Conservation (phyloP, 2,888 invertebrate genomes). For the Marasmarcha lunaedactyla region DNA sequence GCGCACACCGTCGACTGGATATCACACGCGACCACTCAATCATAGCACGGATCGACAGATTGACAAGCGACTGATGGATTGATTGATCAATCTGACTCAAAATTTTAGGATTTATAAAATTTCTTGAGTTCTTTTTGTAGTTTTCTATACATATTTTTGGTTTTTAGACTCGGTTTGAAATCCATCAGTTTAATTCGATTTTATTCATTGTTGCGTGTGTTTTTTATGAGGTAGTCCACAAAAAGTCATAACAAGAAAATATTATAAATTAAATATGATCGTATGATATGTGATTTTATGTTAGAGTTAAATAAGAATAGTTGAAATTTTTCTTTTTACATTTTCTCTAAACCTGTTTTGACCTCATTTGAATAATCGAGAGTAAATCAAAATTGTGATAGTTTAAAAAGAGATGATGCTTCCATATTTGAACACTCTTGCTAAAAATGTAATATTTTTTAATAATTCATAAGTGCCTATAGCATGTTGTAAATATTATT, state of each 20-base stretch:
- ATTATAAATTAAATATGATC: not conserved
- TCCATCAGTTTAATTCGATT: not conserved
- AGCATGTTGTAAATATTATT: constrained; percentile 14
- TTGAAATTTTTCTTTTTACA: not conserved
- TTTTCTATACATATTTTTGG: no score
- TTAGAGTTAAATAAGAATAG: not conserved
- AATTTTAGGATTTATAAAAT: no score
- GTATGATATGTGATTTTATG: not conserved
- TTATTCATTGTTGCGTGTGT: not conserved
- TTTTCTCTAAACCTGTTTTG: constrained; percentile 5
- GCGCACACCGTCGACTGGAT: constrained; percentile 96
- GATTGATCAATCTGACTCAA: not conserved
- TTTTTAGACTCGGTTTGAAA: no score
- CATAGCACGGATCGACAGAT: constrained; percentile 28
- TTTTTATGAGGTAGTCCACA: not conserved
- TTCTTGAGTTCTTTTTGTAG: no score
- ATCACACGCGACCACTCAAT: constrained; percentile 68
- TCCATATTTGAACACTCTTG: constrained; percentile 19
- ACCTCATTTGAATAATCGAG: not conserved
- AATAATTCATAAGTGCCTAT: constrained; percentile 37
- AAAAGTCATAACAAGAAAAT: not conserved
- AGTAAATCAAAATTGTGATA: constrained; percentile 10
- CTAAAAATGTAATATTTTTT: constrained; percentile 23
- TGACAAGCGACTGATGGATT: not conserved
- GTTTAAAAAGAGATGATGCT: constrained; percentile 13